Evolutionary conservation across 1,140 invertebrate genomes (phyloP).

Genomic region (Bombus pascuorum): DNA sequence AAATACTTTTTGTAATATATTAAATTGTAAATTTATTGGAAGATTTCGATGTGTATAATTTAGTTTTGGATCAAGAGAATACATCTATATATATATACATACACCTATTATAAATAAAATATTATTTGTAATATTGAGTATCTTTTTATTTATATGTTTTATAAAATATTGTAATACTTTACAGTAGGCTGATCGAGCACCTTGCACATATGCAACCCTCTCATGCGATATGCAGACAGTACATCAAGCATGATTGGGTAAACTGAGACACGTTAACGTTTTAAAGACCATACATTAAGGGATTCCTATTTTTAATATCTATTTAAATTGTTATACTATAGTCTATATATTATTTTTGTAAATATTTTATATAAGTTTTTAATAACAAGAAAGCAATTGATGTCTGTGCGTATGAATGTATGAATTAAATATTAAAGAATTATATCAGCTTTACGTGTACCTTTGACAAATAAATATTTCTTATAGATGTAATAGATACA

Average conservation of each 20-base stretch:
- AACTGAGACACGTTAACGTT: background rate
- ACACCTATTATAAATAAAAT: background rate
- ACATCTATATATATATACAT: too few species aligned
- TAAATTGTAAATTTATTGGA: background rate
- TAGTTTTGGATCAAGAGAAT: background rate
- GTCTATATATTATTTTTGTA: background rate
- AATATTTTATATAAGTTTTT: background rate
- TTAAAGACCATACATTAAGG: background rate
- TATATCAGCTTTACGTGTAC: background rate
- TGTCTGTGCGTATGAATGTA: background rate
- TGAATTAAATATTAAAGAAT: background rate
- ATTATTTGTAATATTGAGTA: background rate
- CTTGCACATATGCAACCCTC: background rate
- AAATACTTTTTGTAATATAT: background rate
- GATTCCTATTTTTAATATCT: background rate
- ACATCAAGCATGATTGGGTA: background rate
- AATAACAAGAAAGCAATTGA: background rate
- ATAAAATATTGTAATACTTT: background rate
- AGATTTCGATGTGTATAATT: background rate
- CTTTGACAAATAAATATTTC: background rate
- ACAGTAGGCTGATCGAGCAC: too few species aligned
- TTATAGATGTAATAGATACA: background rate
- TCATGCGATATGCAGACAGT: background rate
- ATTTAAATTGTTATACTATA: background rate
- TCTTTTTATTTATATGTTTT: background rate